phyloP scores from a whole-genome alignment of 2,888 invertebrate genomes.

The Mesoligia furuncula region DNA sequence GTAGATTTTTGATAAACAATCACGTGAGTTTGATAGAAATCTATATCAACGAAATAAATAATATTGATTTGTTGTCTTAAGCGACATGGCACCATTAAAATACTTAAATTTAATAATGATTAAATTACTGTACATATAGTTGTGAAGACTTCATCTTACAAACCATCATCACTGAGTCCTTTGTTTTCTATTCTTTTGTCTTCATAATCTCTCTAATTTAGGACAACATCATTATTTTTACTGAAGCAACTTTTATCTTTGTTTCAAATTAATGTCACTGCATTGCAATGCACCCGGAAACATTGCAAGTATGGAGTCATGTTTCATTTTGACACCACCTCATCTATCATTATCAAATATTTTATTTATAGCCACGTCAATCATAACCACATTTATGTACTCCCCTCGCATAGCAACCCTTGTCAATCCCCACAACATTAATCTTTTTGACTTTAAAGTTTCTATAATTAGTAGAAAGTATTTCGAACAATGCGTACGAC shows the following conservation, averaged over 20 bases:
- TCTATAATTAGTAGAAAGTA: slow-evolving; percentile 83
- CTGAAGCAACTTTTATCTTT: background rate
- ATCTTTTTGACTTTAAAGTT: slow-evolving; percentile 73
- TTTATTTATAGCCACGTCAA: slow-evolving; percentile 70
- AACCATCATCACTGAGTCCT: background rate
- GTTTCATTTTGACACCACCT: slow-evolving; percentile 62
- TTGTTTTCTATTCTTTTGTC: slow-evolving; percentile 5
- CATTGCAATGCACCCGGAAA: slow-evolving; percentile 44
- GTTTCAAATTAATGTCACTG: slow-evolving; percentile 15
- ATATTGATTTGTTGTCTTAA: too few species aligned
- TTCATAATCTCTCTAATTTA: background rate
- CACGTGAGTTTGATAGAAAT: background rate
- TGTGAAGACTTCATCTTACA: background rate
- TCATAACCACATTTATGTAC: slow-evolving; percentile 71
- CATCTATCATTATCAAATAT: slow-evolving; percentile 69
- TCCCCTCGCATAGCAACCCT: slow-evolving; percentile 69
- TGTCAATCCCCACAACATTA: slow-evolving; percentile 82
- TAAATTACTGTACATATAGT: background rate
- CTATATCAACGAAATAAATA: background rate
- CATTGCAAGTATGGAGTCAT: slow-evolving; percentile 49
- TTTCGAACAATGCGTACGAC: slow-evolving; percentile 75
- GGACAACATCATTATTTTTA: background rate
- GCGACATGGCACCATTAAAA: background rate
- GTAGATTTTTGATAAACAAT: background rate
- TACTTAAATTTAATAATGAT: background rate